phyloP scores from a whole-genome alignment of 2,888 invertebrate species.

The Drosophila putrida region DNA sequence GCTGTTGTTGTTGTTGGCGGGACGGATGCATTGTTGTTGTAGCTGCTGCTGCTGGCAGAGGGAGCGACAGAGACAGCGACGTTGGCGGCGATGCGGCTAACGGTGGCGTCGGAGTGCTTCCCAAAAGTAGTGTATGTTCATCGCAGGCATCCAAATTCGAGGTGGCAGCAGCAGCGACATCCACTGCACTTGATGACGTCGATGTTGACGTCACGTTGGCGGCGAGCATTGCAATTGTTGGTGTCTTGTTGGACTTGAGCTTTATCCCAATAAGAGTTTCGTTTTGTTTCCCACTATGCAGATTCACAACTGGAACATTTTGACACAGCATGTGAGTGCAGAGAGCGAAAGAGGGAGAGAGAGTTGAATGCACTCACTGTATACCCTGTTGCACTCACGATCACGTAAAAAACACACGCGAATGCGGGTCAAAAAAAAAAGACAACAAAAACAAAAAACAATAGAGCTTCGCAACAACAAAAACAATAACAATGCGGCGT shows the following conservation, averaged over 20 bases:
- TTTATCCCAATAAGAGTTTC: conserved; percentile 38
- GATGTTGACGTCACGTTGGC: conserved; percentile 61
- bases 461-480: conserved; percentile 13
- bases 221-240: conserved; percentile 64
- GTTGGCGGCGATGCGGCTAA: conserved; percentile 61
- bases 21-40: conserved; percentile 66
- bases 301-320: conserved; percentile 40
- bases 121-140: conserved; percentile 81
- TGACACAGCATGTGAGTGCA: conserved; percentile 42
- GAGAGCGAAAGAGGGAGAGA: conserved; percentile 67
- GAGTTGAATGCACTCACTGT: conserved; percentile 35
- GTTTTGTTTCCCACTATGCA: conserved; percentile 35
- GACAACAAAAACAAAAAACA: neutral
- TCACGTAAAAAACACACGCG: conserved; percentile 12
- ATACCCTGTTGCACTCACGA: conserved; percentile 31
- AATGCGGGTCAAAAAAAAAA: conserved; percentile 29
- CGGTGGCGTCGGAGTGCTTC: conserved; percentile 52
- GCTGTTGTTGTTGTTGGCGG: conserved; percentile 41
- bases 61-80: conserved; percentile 65
- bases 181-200: conserved; percentile 37
- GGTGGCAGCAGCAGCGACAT: conserved; percentile 21
- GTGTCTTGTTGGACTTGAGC: conserved; percentile 11
- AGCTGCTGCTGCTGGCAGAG: no score
- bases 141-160: conserved; percentile 62
- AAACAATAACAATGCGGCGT: conserved; percentile 49